Base-by-base conservation (phyloP, 2,888 invertebrate genomes). In the Siphlonurus alternatus region DNA sequence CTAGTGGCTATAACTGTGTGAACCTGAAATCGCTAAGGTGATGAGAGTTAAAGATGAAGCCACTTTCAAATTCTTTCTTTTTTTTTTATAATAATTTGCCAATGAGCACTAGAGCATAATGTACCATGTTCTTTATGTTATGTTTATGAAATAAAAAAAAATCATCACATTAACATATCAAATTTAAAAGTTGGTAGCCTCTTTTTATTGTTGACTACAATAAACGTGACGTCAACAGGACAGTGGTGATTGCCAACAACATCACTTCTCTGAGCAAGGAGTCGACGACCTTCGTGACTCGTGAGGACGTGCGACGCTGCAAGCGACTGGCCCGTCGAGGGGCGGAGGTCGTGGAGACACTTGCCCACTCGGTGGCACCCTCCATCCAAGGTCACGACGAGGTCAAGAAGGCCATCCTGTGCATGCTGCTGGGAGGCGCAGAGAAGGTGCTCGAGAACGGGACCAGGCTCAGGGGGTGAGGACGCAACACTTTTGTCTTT, bases 301-400 rank as follows among this genome's bases (percentile, higher is more conserved):
- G 87, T 0, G 90, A 93, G 70, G 99, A 99, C 73, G 85, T 99
- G 0, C 85, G 86, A 64, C 83, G 87, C 63, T 98, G 97, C 75
- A 93, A 94, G 74, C 84, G 88, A 61, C 74, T 91, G 5, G 87
- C 88, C 0, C 86, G 82, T 69, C 73, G 72, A 67, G 72, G 70
- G 59, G 66, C 67, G 69, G 87, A 94, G 74, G 88, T 95, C 67
- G 98, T 97, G 74, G 90, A 95, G 64, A 75, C 93, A 66, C 79
- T 99, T 38, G 83, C 93, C 63, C 88, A 89, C 71, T 98, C 98
- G 0, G 77, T 99, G 63, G 99, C 99, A 0, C 99, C 99, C 0
- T 96, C 98, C 0, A 99, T 99, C 72, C 93, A 96, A 71, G 99
- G 99, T 0, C 94, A 99, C 72, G 89, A 93, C 25, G 95, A 87